phyloP scores from a whole-genome alignment of 2,888 invertebrate species.

The Zelleria hepariella region DNA sequence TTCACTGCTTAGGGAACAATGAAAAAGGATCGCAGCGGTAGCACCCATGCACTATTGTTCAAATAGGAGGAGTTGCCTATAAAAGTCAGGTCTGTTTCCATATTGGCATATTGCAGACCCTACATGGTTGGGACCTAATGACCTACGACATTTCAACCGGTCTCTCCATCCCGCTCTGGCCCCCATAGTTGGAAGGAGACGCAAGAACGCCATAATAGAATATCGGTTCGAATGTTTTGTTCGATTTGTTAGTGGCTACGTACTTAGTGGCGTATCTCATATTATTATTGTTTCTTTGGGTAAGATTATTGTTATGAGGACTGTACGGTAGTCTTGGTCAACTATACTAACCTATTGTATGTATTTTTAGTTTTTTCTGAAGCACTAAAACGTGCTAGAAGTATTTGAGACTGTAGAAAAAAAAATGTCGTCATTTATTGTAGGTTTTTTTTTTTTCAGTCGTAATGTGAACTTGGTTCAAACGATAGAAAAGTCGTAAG shows the following conservation, averaged over 20 bases:
- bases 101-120: conserved; percentile 69
- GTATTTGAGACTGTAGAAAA: too few relatives aligned
- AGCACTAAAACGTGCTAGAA: too few relatives aligned
- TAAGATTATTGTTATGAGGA: conserved; percentile 11
- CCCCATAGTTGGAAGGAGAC: conserved; percentile 32
- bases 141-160: conserved; percentile 70
- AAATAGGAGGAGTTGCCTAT: conserved; percentile 31
- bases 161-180: conserved; percentile 39
- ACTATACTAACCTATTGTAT: too few relatives aligned
- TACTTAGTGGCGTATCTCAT: conserved; percentile 46
- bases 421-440: too few relatives aligned
- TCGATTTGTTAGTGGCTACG: conserved; percentile 59
- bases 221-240: conserved; percentile 60
- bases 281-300: conserved; percentile 51
- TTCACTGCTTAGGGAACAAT: not conserved
- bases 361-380: too few relatives aligned
- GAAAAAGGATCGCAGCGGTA: not conserved
- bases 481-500: too few relatives aligned
- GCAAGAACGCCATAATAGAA: conserved; percentile 58
- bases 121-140: conserved; percentile 68
- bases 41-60: conserved; percentile 43
- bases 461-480: too few relatives aligned
- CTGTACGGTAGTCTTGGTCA: conserved; percentile 24
- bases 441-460: too few relatives aligned
- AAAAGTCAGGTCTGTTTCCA: conserved; percentile 64